Evolutionary conservation across 2,113 vertebrate species (phyloP).

Genomic region (Typhlomys cinereus): DNA sequence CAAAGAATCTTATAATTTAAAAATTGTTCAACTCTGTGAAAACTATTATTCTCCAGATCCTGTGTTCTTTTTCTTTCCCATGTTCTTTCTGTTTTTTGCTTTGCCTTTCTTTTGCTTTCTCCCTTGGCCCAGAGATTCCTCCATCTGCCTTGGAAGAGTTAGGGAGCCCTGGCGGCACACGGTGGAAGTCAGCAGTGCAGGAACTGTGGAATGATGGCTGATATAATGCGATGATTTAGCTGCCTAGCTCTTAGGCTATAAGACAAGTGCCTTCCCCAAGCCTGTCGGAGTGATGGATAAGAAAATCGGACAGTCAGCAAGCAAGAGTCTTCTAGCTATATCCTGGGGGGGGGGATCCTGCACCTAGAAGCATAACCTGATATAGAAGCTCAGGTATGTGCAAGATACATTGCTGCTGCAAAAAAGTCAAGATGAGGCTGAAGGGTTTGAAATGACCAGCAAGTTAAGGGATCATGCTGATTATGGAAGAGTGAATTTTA

Average conservation of each 20-base stretch:
- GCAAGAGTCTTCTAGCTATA: not conserved
- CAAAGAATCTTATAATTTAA: not conserved
- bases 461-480: not conserved
- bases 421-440: not conserved
- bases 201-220: not conserved
- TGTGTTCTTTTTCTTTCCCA: not conserved
- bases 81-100: not conserved
- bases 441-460: not conserved
- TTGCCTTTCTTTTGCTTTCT: not conserved
- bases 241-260: not conserved
- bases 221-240: not conserved
- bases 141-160: not conserved
- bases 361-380: too few relatives aligned
- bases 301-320: not conserved
- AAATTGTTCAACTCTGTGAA: not conserved
- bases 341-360: not conserved
- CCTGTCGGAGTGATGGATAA: not conserved
- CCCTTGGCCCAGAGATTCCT: not conserved
- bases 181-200: not conserved
- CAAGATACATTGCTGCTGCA: not conserved
- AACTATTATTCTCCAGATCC: not conserved
- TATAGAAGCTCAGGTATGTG: not conserved
- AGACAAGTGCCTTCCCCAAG: conserved; percentile 7
- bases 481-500: not conserved
- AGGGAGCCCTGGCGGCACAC: not conserved